Evolutionary conservation across 2,113 vertebrate species (phyloP).

Genomic region (Xyrauchen texanus): DNA sequence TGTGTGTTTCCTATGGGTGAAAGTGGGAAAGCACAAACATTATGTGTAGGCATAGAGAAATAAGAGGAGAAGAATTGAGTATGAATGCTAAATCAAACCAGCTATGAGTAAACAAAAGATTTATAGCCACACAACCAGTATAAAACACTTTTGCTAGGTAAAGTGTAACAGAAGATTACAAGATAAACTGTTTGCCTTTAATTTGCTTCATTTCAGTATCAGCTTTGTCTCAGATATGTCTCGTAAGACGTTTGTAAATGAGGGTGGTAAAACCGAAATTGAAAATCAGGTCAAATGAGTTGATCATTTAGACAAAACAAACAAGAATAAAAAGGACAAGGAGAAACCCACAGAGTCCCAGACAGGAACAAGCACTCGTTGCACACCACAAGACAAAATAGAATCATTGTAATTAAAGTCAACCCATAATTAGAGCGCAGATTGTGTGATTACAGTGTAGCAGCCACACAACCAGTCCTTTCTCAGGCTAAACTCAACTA

Average conservation of each 20-base stretch:
- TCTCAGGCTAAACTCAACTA: background rate
- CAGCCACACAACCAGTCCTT: background rate
- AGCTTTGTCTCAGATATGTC: no score
- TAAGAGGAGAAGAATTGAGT: background rate
- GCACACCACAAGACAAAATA: slow-evolving; percentile 18
- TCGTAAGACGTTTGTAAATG: no score
- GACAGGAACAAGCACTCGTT: slow-evolving; percentile 11
- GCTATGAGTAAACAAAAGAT: background rate
- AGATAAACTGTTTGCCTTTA: no score
- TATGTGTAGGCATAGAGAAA: background rate
- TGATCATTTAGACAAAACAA: no score
- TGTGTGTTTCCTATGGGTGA: slow-evolving; percentile 39
- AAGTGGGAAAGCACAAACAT: slow-evolving; percentile 19
- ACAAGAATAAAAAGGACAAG: background rate
- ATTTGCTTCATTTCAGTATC: no score
- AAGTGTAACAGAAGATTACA: no score
- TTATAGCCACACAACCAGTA: background rate
- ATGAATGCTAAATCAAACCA: background rate
- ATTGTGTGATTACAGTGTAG: slow-evolving; percentile 21
- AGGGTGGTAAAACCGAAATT: no score
- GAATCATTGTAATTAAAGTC: slow-evolving; percentile 20
- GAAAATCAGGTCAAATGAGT: no score
- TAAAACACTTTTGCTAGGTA: no score
- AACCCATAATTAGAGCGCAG: slow-evolving; percentile 1
- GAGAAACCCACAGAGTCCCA: background rate